Percentiles rank a stretch among this genome's conserved stretches.
phyloP scores from a whole-genome alignment of 1,140 invertebrate genomes.

The Caenorhabditis remanei region DNA sequence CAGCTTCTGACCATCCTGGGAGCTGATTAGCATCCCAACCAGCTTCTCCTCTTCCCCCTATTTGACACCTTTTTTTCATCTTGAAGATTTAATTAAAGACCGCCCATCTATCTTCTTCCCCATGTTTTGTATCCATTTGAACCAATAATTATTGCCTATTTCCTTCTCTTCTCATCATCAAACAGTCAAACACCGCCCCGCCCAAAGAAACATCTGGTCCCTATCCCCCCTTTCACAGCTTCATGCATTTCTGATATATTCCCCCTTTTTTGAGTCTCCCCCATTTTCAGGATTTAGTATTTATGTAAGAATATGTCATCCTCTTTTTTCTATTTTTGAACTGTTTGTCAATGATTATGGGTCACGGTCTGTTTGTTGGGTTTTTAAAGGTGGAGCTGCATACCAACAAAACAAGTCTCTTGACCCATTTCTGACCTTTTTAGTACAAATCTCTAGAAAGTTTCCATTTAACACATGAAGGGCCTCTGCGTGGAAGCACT shows the following conservation, averaged over 20 bases:
- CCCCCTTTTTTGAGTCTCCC: background rate
- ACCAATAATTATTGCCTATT: constrained; percentile 13
- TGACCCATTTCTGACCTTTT: background rate
- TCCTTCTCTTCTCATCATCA: background rate
- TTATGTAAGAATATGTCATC: constrained; percentile 31
- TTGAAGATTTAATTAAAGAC: constrained; percentile 2
- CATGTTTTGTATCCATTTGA: constrained; percentile 15
- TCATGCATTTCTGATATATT: constrained; percentile 41
- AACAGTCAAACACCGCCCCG: background rate
- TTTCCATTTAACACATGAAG: no score
- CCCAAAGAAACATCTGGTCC: constrained; percentile 30
- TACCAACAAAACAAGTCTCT: no score
- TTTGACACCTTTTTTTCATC: background rate
- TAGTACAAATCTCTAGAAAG: no score
- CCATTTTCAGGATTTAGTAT: constrained; percentile 28
- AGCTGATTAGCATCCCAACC: no score
- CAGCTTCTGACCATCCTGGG: no score
- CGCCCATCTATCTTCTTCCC: background rate
- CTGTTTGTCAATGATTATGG: background rate
- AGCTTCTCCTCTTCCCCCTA: background rate
- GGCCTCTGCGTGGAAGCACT: background rate
- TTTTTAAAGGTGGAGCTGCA: no score
- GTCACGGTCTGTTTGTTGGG: background rate
- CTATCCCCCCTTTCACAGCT: background rate
- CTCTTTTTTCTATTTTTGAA: constrained; percentile 6